Percentiles rank a stretch among this genome's conserved stretches.
Evolutionary conservation across 2,888 invertebrate species (phyloP).

Genomic region (Apodemia zela): DNA sequence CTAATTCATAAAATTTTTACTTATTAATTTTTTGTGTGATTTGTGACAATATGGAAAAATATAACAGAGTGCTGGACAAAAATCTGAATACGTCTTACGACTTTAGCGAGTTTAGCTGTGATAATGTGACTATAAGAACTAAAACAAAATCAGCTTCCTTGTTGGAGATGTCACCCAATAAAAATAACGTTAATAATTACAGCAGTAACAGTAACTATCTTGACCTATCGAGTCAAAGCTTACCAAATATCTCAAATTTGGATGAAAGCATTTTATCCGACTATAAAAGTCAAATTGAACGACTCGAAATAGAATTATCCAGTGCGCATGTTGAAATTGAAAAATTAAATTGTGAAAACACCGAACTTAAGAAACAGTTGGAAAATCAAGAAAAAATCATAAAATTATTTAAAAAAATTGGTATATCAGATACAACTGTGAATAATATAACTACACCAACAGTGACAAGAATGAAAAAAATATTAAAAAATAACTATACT

Average conservation of each 20-base stretch:
- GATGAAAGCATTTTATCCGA: neutral
- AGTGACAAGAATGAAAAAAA: neutral
- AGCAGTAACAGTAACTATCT: neutral
- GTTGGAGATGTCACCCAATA: neutral
- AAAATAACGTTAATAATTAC: neutral
- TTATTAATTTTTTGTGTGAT: no score
- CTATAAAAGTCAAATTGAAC: neutral
- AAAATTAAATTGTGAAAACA: neutral
- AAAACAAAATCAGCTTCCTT: neutral
- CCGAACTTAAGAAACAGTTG: neutral
- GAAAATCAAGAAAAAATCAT: slow-evolving; percentile 4
- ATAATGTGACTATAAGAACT: neutral
- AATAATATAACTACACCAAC: neutral
- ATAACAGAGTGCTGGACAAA: neutral
- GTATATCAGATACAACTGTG: neutral
- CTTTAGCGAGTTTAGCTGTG: neutral
- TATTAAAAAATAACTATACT: neutral
- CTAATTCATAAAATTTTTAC: no score
- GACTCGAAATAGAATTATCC: neutral
- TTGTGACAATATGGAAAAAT: neutral
- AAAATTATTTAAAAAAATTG: slow-evolving; percentile 1
- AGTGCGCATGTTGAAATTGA: neutral
- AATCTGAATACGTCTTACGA: neutral
- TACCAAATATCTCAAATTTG: neutral
- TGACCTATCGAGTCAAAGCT: neutral